phyloP scores from a whole-genome alignment of 2,797 vertebrate species.

The Eulemur rubriventer region DNA sequence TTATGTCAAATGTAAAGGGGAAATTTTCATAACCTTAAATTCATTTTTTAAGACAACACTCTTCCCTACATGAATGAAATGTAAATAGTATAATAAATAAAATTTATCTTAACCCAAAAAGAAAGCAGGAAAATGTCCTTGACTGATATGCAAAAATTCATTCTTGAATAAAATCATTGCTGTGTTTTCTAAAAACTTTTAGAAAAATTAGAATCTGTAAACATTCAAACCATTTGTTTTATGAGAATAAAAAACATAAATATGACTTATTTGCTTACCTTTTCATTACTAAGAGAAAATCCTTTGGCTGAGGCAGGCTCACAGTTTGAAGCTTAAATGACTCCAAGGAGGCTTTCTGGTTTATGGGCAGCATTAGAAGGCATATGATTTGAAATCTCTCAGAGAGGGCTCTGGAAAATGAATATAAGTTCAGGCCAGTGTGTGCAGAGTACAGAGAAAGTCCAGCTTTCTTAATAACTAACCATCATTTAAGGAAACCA shows the following conservation, averaged over 20 bases:
- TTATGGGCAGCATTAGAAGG: neutral
- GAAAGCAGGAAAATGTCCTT: neutral
- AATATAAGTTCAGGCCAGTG: neutral
- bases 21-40: neutral
- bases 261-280: neutral
- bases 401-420: neutral
- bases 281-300: neutral
- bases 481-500: neutral
- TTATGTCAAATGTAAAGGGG: neutral
- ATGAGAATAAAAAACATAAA: neutral
- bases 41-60: neutral
- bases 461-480: neutral
- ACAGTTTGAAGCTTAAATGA: neutral
- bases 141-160: neutral
- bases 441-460: neutral
- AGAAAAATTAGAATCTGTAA: neutral
- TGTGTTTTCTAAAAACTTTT: neutral
- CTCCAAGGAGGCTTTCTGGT: neutral
- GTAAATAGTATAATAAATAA: neutral
- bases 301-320: neutral
- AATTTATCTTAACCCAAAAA: neutral
- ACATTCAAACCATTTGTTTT: slow-evolving; percentile 2
- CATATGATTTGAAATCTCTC: neutral
- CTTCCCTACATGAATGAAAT: neutral
- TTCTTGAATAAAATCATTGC: slow-evolving; percentile 32